phyloP scores from a whole-genome alignment of 2,888 invertebrate genomes.

The Metellina segmentata region DNA sequence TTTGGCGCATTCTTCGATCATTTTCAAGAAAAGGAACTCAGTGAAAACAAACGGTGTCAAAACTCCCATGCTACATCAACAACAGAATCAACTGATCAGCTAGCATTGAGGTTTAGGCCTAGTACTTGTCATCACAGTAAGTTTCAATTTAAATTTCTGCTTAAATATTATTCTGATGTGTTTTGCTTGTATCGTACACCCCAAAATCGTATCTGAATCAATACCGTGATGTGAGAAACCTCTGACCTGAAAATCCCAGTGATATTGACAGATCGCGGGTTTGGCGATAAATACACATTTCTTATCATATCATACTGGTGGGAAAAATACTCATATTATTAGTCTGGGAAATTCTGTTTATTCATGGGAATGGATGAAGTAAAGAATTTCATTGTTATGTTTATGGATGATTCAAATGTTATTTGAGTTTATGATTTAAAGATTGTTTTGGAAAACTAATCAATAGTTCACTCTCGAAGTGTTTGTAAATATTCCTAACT shows the following conservation, averaged over 20 bases:
- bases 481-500: no score
- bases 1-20: constrained; percentile 11
- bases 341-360: neutral
- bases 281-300: neutral
- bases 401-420: no score
- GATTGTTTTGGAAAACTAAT: no score
- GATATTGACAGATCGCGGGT: neutral
- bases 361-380: no score
- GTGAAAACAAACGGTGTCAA: constrained; percentile 68
- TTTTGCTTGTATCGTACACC: neutral
- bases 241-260: neutral
- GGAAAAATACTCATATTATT: neutral
- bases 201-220: neutral
- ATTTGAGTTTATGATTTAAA: no score
- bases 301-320: neutral
- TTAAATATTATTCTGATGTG: neutral
- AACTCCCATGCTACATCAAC: constrained; percentile 60
- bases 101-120: constrained; percentile 57
- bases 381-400: no score
- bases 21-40: constrained; percentile 27
- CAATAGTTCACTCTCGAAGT: no score
- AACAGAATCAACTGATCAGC: constrained; percentile 25
- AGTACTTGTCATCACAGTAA: constrained; percentile 67
- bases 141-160: neutral
- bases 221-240: neutral